phyloP scores from a whole-genome alignment of 2,888 invertebrate species.

The Carcina quercana region DNA sequence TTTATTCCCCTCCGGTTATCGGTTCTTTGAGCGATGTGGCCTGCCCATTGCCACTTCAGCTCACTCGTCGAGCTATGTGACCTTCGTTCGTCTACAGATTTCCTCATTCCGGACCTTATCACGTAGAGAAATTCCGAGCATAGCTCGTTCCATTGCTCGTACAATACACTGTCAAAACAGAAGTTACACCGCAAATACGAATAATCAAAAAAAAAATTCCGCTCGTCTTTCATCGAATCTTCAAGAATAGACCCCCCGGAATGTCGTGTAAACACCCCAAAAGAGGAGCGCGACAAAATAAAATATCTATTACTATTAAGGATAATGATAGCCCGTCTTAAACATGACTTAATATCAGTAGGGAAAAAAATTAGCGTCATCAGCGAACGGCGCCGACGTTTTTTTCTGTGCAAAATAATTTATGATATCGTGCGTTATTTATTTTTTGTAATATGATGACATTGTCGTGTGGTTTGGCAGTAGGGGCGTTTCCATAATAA shows the following conservation, averaged over 20 bases:
- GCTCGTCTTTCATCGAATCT: conserved; percentile 1
- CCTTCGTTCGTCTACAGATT: no score
- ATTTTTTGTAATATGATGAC: conserved; percentile 25
- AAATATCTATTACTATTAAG: conserved; percentile 76
- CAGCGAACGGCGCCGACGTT: conserved; percentile 38
- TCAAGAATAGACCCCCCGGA: conserved; percentile 34
- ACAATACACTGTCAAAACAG: no score
- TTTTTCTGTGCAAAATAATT: conserved; percentile 29
- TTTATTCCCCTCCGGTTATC: no score
- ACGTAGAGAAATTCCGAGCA: no score
- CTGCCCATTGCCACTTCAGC: no score
- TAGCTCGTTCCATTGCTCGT: no score
- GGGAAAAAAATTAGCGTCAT: conserved; percentile 69
- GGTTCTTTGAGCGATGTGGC: no score
- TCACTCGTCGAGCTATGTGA: no score
- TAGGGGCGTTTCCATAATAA: no score
- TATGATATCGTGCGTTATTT: conserved; percentile 28
- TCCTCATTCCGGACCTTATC: no score
- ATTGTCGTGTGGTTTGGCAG: conserved; percentile 35
- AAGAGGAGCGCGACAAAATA: conserved; percentile 67
- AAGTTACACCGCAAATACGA: no score
- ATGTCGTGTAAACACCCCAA: conserved; percentile 62
- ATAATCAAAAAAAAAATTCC: background rate
- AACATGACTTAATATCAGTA: conserved; percentile 75
- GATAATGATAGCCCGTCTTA: conserved; percentile 71